Percentiles rank a stretch among this genome's conserved stretches.
phyloP scores from a whole-genome alignment of 2,797 vertebrate species.

The Kryptolebias ocellatus region DNA sequence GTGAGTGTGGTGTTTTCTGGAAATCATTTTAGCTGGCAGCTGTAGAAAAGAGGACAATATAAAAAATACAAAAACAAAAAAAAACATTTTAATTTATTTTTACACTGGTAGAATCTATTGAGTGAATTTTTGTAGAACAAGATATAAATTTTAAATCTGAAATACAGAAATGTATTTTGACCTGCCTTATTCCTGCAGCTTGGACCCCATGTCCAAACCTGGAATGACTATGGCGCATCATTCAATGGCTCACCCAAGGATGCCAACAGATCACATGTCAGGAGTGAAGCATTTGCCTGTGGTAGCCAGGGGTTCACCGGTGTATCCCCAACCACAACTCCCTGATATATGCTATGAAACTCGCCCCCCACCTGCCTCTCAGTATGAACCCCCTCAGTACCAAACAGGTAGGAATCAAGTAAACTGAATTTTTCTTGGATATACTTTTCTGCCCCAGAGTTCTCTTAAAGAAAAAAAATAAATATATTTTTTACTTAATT shows the following conservation, averaged over 20 bases:
- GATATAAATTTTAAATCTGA: not conserved
- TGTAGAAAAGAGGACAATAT: not conserved
- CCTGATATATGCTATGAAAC: constrained; percentile 92
- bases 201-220: constrained; percentile 87
- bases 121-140: not conserved
- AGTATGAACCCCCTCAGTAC: constrained; percentile 90
- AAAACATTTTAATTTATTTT: not conserved
- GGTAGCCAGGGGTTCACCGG: constrained; percentile 87
- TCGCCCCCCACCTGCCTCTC: constrained; percentile 86
- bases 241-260: constrained; percentile 82
- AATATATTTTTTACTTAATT: too few relatives aligned
- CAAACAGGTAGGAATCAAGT: constrained; percentile 82
- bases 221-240: constrained; percentile 88
- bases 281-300: constrained; percentile 90
- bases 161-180: not conserved
- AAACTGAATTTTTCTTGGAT: not conserved
- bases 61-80: too few relatives aligned
- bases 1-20: constrained; percentile 75
- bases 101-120: not conserved
- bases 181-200: constrained; percentile 67
- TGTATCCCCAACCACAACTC: constrained; percentile 88
- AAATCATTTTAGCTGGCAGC: not conserved
- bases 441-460: too few relatives aligned
- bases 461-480: too few relatives aligned
- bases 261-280: constrained; percentile 85